Evolutionary conservation across 2,888 invertebrate genomes (phyloP).

Genomic region (Dendrolimus houi): DNA sequence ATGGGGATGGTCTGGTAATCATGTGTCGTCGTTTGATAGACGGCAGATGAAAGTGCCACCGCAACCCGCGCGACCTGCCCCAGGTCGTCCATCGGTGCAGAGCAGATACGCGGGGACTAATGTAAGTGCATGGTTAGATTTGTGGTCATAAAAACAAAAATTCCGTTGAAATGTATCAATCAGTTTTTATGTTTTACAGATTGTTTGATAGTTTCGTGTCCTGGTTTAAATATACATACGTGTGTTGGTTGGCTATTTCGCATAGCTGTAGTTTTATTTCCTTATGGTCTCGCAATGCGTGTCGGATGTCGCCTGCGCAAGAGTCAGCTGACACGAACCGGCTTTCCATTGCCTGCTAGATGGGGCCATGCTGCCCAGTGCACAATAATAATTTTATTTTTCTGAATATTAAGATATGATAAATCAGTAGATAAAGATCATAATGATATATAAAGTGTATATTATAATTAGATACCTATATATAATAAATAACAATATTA

Average conservation of each 20-base stretch:
- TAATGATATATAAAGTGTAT: too few species aligned
- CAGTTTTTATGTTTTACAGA: neutral
- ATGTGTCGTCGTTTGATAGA: constrained; percentile 70
- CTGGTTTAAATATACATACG: constrained; percentile 32
- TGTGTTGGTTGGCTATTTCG: constrained; percentile 31
- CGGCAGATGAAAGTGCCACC: constrained; percentile 66
- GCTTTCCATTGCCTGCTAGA: constrained; percentile 22
- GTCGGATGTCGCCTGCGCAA: constrained; percentile 51
- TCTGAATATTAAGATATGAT: too few species aligned
- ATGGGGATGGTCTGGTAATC: constrained; percentile 73
- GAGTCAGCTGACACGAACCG: constrained; percentile 45
- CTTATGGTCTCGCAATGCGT: constrained; percentile 56
- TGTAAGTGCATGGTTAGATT: constrained; percentile 37
- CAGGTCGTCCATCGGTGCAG: constrained; percentile 48
- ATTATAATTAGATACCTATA: too few species aligned
- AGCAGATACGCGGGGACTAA: constrained; percentile 48
- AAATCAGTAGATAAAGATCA: too few species aligned
- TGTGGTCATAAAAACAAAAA: too few species aligned
- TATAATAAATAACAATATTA: too few species aligned
- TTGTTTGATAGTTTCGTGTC: constrained; percentile 26
- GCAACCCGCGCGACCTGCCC: constrained; percentile 60
- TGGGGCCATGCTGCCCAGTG: too few species aligned
- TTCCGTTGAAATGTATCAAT: neutral
- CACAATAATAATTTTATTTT: too few species aligned
- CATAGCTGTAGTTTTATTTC: constrained; percentile 45